Percentiles rank a stretch among this genome's conserved stretches.
phyloP scores from a whole-genome alignment of 2,113 vertebrate species.

The Uropsilus gracilis region DNA sequence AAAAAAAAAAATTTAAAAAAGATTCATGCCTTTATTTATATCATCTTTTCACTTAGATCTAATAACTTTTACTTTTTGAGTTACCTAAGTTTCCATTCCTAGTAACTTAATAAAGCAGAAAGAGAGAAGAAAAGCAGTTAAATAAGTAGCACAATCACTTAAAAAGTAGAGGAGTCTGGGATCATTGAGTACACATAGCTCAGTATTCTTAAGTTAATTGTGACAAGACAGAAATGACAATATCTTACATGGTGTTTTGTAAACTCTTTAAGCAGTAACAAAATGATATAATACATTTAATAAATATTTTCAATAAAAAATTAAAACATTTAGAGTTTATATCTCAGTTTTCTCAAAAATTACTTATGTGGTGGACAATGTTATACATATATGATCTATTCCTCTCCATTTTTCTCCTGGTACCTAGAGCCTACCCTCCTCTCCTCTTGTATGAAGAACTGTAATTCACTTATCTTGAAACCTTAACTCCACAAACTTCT shows the following conservation, averaged over 20 bases:
- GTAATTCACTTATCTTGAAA: constrained; percentile 4
- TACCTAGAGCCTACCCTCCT: background rate
- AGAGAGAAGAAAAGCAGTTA: background rate
- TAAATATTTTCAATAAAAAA: constrained; percentile 12
- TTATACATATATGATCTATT: background rate
- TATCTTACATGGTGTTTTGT: background rate
- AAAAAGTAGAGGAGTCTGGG: background rate
- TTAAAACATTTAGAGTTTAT: background rate
- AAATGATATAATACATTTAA: background rate
- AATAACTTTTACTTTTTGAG: background rate
- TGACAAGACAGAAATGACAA: background rate
- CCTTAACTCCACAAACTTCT: background rate
- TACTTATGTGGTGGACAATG: background rate
- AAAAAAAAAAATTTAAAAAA: too few relatives aligned
- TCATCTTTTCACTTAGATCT: background rate
- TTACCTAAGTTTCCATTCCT: background rate
- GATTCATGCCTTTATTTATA: background rate
- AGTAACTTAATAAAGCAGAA: background rate
- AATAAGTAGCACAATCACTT: background rate
- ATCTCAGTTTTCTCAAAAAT: constrained; percentile 4
- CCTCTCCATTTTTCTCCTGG: background rate
- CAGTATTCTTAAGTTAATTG: background rate
- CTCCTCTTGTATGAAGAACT: background rate
- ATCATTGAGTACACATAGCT: background rate
- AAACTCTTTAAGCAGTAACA: background rate